Evolutionary conservation across 37 sponge, comb jelly and placozoan genomes (phyloP).

Genomic region (Bolinopsis microptera): DNA sequence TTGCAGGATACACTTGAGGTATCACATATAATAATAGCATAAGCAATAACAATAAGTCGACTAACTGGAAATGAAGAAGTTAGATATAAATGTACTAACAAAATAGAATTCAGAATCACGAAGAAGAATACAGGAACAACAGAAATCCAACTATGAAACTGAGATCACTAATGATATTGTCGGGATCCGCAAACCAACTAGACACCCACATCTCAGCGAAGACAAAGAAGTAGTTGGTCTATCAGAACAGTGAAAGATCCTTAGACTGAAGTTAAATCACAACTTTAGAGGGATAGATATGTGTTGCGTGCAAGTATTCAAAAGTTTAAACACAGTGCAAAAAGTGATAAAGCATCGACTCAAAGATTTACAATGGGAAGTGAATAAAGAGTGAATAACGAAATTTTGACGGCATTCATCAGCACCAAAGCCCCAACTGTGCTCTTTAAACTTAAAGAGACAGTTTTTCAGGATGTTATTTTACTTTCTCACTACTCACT

Average conservation of each 20-base stretch:
- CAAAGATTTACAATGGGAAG: neutral
- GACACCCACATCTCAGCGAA: neutral
- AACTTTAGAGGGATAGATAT: neutral
- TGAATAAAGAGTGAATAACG: neutral
- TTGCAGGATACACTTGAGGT: too few species aligned
- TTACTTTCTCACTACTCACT: constrained; percentile 57
- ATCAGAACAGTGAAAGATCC: neutral
- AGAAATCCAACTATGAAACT: neutral
- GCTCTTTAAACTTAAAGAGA: constrained; percentile 65
- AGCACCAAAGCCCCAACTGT: neutral
- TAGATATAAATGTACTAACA: neutral
- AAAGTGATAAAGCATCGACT: neutral
- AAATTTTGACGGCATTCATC: neutral
- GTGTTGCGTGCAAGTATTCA: too few species aligned
- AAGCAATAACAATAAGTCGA: too few species aligned
- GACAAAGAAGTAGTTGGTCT: neutral
- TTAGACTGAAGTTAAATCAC: neutral
- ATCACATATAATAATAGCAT: too few species aligned
- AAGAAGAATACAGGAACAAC: too few species aligned
- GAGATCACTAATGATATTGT: neutral
- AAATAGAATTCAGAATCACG: too few species aligned
- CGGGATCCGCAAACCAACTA: neutral
- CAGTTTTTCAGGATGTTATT: constrained; percentile 55
- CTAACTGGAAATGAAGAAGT: neutral
- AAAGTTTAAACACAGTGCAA: neutral